These are phyloP conservation scores for Orientallactaga bullata DNA, from an alignment of 2,113 vertebrate genomes.

Conservation along the genomic window DNA sequence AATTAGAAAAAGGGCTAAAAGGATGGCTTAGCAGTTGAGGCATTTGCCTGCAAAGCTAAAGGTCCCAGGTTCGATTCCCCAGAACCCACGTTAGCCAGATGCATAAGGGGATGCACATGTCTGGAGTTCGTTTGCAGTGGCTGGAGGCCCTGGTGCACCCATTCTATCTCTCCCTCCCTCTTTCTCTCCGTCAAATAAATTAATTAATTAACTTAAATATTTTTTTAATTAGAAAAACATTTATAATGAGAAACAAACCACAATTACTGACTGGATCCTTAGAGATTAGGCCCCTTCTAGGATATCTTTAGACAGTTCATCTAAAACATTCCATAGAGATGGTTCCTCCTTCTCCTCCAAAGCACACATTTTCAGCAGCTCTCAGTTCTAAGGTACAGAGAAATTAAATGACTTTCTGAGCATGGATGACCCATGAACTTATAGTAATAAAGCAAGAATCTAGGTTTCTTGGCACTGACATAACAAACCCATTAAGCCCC, in stretches of 20 bases:
- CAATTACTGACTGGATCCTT: background rate
- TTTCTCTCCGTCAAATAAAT: no score
- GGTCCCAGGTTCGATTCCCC: no score
- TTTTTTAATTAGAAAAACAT: background rate
- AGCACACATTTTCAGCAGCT: background rate
- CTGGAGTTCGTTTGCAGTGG: no score
- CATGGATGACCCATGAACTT: constrained; percentile 18
- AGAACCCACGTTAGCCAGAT: no score
- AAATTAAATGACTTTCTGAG: constrained; percentile 52
- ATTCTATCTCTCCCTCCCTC: no score
- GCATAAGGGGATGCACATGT: no score
- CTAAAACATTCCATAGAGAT: background rate
- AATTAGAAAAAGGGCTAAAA: background rate
- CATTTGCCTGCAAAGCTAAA: no score
- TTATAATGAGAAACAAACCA: constrained; percentile 20
- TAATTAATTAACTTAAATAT: no score
- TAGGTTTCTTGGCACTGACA: background rate
- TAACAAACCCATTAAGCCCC: constrained; percentile 27
- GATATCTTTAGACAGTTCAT: background rate
- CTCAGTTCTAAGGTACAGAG: background rate
- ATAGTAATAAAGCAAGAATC: constrained; percentile 24
- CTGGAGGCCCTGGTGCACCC: no score
- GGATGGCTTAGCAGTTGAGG: background rate
- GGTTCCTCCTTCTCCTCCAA: background rate
- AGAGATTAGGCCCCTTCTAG: background rate